phyloP scores from a whole-genome alignment of 2,888 invertebrate species.

The Bellardia bayeri region DNA sequence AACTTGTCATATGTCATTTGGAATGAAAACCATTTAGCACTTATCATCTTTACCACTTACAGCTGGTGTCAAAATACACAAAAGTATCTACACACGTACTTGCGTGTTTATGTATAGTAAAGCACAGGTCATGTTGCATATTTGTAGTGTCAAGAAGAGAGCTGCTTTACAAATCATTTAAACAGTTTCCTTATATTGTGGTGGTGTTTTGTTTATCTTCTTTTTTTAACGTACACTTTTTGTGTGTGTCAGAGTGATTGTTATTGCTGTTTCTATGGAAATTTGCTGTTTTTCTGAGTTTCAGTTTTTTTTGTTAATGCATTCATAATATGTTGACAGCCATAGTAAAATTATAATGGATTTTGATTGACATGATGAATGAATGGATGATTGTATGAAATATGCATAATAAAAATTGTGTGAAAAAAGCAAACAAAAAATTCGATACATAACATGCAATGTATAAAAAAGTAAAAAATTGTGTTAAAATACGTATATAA shows the following conservation, averaged over 20 bases:
- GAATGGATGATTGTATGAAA: conserved; percentile 24
- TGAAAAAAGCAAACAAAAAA: not conserved
- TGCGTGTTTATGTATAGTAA: not conserved
- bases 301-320: conserved; percentile 27
- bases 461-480: not conserved
- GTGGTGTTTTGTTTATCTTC: conserved; percentile 18
- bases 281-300: conserved; percentile 1
- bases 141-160: conserved; percentile 27
- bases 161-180: conserved; percentile 32
- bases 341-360: conserved; percentile 64
- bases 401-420: conserved; percentile 16
- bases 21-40: conserved; percentile 64
- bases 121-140: conserved; percentile 29
- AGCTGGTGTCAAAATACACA: conserved; percentile 49
- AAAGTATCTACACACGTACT: conserved; percentile 11
- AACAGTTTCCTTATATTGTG: conserved; percentile 31
- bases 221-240: not conserved
- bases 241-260: conserved; percentile 24
- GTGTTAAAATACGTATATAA: not conserved
- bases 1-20: conserved; percentile 58
- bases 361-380: conserved; percentile 64
- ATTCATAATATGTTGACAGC: conserved; percentile 53
- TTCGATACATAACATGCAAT: not conserved
- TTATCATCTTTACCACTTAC: conserved; percentile 49
- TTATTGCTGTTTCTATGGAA: not conserved